Evolutionary conservation across 2,888 invertebrate genomes (phyloP), one percentile per base, ranked within the genome.

Genomic region (Eupithecia centaureata): DNA sequence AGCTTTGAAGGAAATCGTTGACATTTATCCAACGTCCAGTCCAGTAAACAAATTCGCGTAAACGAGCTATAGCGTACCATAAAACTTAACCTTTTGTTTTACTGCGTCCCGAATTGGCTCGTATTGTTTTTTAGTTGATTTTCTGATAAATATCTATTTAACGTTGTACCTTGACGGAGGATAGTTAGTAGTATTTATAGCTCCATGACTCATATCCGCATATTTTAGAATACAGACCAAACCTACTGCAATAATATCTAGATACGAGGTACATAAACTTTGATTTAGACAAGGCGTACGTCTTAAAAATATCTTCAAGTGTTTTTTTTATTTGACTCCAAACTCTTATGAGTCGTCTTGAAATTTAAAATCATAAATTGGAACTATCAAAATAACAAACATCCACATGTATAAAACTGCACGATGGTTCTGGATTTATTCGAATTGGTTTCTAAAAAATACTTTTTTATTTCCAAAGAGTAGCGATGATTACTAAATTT

Each of bases 11-110:
- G 27, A 12, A 52, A 27, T 52, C 12, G 15, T 7, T 15, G 25
- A 25, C 1, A 52, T 51, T 51, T 22, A 25, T 12, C 51, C 51
- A 3, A 13, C 22, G 51, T 25, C 18, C 25, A 51, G 5, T 25
- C 2, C 15, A 27, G 15, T 51, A 27, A 52, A 52, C 27, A 52
- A 27, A 52, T 15, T 27, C 27, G 25, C 27, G 27, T 52, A 27
- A 27, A 27, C 27, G 18, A 15, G 18, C n/a, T 56, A 30, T 56
- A n/a, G 56, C 15, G 15, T 30, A 30, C 56, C 65, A 64, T 73
- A 67, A 73, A 71, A 54, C 47, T 66, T 64, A 73, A 73, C 71
- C 71, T 71, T 69, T 70, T 65, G 63, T 63, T 71, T 72, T 63
- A 71, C 61, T 67, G 71, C 63, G 65, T 35, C 68, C 63, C 61